A percentile compares a stretch with the other conserved stretches of the same genome.
These are phyloP conservation scores for Phanerotoma sp. DNA, from an alignment of 2,888 invertebrate genomes.

Conservation along the genomic window DNA sequence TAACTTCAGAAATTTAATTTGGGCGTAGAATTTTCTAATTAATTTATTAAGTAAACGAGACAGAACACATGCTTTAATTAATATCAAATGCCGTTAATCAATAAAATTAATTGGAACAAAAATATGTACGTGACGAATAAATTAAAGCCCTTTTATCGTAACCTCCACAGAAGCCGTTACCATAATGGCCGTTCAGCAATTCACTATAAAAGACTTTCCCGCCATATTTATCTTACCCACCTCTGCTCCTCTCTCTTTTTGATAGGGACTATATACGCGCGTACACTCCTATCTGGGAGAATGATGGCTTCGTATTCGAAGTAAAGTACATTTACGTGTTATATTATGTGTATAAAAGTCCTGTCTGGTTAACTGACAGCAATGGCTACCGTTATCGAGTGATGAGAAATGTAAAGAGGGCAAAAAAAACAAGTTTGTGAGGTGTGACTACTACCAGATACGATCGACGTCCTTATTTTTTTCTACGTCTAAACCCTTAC, in stretches of 20 bases:
- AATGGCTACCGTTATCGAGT: slow-evolving; percentile 47
- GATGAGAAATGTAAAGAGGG: slow-evolving; percentile 24
- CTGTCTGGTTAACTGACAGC: slow-evolving; percentile 40
- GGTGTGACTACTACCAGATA: neutral
- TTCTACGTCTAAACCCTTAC: neutral
- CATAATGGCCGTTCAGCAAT: slow-evolving; percentile 17
- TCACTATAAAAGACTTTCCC: slow-evolving; percentile 27
- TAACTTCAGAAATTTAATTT: too few relatives aligned
- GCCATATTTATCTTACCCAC: slow-evolving; percentile 34
- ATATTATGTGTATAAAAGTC: slow-evolving; percentile 12
- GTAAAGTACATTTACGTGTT: slow-evolving; percentile 25
- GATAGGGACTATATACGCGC: slow-evolving; percentile 10
- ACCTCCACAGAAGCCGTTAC: slow-evolving; percentile 1
- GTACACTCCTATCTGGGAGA: slow-evolving; percentile 16
- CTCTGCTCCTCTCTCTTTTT: slow-evolving; percentile 21
- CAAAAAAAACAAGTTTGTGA: slow-evolving; percentile 24
- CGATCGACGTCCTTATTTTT: too few relatives aligned
- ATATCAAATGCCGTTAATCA: too few relatives aligned
- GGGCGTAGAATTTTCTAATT: too few relatives aligned
- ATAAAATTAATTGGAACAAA: neutral
- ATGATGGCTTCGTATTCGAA: slow-evolving; percentile 15
- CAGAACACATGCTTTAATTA: too few relatives aligned
- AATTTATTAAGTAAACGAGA: too few relatives aligned
- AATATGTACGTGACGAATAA: neutral
- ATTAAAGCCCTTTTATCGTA: neutral